These are phyloP conservation scores for Lomographa bimaculata DNA, from an alignment of 2,888 invertebrate genomes.

Conservation along the genomic window DNA sequence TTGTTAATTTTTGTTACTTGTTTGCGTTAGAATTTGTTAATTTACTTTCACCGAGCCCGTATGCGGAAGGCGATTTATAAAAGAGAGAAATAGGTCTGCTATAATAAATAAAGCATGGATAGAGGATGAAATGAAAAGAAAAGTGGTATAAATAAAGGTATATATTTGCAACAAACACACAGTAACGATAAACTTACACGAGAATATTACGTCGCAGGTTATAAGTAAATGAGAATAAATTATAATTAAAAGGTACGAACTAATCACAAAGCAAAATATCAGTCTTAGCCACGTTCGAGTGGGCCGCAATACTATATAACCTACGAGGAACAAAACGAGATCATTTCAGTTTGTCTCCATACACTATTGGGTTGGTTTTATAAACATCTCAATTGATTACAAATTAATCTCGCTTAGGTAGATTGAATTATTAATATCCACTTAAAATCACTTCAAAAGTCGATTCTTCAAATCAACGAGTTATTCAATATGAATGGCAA, in stretches of 20 bases:
- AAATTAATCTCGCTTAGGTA: no score
- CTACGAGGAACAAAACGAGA: slow-evolving; percentile 73
- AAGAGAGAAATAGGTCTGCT: slow-evolving; percentile 75
- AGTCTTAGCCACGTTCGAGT: slow-evolving; percentile 57
- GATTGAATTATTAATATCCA: no score
- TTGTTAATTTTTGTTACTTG: slow-evolving; percentile 64
- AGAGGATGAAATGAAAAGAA: slow-evolving; percentile 82
- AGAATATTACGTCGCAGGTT: slow-evolving; percentile 48
- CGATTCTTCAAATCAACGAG: no score
- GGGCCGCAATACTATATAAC: slow-evolving; percentile 39
- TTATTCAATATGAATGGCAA: no score
- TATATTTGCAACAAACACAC: slow-evolving; percentile 83
- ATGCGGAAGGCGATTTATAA: slow-evolving; percentile 58
- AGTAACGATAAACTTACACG: slow-evolving; percentile 76
- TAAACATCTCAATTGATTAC: slow-evolving; percentile 51
- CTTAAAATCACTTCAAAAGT: no score
- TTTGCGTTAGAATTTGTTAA: slow-evolving; percentile 67
- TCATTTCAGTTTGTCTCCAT: slow-evolving; percentile 48
- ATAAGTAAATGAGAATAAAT: slow-evolving; percentile 59
- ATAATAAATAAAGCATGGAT: slow-evolving; percentile 75
- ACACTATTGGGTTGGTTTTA: slow-evolving; percentile 25
- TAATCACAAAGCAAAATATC: slow-evolving; percentile 62
- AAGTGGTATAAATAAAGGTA: slow-evolving; percentile 79
- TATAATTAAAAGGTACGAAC: slow-evolving; percentile 57
- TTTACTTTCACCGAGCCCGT: slow-evolving; percentile 74